Percentiles rank a stretch among this genome's conserved stretches.
phyloP scores from a whole-genome alignment of 1,140 invertebrate genomes.

The Mya arenaria region DNA sequence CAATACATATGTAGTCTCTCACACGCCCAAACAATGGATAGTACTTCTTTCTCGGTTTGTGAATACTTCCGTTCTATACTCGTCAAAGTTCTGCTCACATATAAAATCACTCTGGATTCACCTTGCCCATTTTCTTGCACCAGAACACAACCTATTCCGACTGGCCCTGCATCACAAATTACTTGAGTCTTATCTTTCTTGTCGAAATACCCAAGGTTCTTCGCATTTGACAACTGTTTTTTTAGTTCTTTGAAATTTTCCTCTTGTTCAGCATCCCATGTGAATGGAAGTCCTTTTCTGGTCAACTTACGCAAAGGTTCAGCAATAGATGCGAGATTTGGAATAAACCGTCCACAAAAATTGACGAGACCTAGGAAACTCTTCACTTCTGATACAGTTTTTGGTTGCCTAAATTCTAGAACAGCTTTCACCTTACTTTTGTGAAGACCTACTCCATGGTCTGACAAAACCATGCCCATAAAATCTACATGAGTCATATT shows the following conservation, averaged over 20 bases:
- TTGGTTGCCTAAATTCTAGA: background rate
- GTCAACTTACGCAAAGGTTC: slow-evolving; percentile 41
- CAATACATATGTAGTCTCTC: slow-evolving; percentile 80
- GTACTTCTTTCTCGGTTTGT: slow-evolving; percentile 79
- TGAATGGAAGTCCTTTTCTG: slow-evolving; percentile 24
- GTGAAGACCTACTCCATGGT: slow-evolving; percentile 26
- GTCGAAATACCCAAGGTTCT: slow-evolving; percentile 60
- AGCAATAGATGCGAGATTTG: slow-evolving; percentile 51
- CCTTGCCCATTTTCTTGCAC: slow-evolving; percentile 53
- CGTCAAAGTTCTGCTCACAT: slow-evolving; percentile 6
- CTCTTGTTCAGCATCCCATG: slow-evolving; percentile 33
- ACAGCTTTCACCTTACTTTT: slow-evolving; percentile 42
- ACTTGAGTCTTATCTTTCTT: slow-evolving; percentile 34
- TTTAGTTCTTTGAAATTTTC: slow-evolving; percentile 64
- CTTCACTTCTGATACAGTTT: slow-evolving; percentile 20
- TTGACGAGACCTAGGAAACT: slow-evolving; percentile 61
- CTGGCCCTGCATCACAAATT: slow-evolving; percentile 53
- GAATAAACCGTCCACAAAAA: slow-evolving; percentile 53
- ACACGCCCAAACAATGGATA: slow-evolving; percentile 79
- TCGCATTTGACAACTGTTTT: slow-evolving; percentile 30
- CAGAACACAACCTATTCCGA: slow-evolving; percentile 49
- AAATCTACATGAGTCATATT: slow-evolving; percentile 43
- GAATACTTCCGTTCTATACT: slow-evolving; percentile 70
- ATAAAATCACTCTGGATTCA: background rate
- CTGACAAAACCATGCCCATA: slow-evolving; percentile 53